Conservation (phyloP, 2,888 invertebrate genomes). For the Athripsodes cinereus region DNA sequence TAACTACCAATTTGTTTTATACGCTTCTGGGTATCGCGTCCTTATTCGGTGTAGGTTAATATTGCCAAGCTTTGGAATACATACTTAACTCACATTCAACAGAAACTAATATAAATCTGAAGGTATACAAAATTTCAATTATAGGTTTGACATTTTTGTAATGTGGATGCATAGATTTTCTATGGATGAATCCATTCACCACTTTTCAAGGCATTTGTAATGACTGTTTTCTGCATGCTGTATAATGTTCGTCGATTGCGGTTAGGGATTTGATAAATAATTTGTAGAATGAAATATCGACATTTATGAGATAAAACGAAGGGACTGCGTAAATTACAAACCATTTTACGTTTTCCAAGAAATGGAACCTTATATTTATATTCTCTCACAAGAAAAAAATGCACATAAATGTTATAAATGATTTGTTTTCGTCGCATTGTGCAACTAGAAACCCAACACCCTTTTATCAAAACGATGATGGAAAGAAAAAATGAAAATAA, state of each 20-base stretch:
- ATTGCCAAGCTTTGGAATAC: too few relatives aligned
- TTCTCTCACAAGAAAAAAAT: background rate
- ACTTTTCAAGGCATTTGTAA: too few relatives aligned
- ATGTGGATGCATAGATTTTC: too few relatives aligned
- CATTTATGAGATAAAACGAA: background rate
- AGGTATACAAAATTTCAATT: too few relatives aligned
- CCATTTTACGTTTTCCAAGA: background rate
- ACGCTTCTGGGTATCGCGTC: too few relatives aligned
- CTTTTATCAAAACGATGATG: constrained; percentile 9
- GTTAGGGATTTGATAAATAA: background rate
- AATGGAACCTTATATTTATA: background rate
- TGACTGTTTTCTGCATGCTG: too few relatives aligned
- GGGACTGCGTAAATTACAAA: background rate
- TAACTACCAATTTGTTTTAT: too few relatives aligned
- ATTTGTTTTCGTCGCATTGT: constrained; percentile 24
- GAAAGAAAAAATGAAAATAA: constrained; percentile 3
- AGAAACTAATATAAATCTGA: too few relatives aligned
- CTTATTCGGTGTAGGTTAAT: too few relatives aligned
- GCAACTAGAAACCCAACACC: constrained; percentile 23
- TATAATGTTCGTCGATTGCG: background rate
- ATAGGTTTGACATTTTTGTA: too few relatives aligned
- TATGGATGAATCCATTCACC: too few relatives aligned
- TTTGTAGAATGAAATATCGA: background rate
- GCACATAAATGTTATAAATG: constrained; percentile 14
- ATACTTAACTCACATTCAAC: too few relatives aligned